Evolutionary conservation across 2,888 invertebrate species (phyloP).

Genomic region (Drosophila koepferae): DNA sequence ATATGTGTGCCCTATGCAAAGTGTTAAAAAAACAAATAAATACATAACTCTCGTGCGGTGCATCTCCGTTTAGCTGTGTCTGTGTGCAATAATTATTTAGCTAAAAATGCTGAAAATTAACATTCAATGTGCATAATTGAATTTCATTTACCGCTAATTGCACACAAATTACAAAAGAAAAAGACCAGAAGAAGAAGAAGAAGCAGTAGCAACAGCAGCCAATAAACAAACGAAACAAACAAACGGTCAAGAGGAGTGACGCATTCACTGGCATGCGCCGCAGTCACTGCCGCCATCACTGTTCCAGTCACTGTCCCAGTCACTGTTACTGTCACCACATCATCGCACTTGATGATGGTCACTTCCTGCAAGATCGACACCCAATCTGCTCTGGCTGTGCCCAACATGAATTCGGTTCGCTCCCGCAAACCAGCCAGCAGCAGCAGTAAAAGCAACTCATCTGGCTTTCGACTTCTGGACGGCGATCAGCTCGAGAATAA

Average conservation of each 20-base stretch:
- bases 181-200: background rate
- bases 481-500: slow-evolving; percentile 84
- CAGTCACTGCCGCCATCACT: slow-evolving; percentile 14
- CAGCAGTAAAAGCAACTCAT: slow-evolving; percentile 80
- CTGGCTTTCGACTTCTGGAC: slow-evolving; percentile 85
- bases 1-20: slow-evolving; percentile 62
- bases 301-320: slow-evolving; percentile 5
- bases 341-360: slow-evolving; percentile 80
- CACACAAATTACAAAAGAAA: slow-evolving; percentile 55
- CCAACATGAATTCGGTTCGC: slow-evolving; percentile 82
- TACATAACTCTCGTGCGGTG: slow-evolving; percentile 46
- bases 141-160: slow-evolving; percentile 78
- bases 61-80: background rate
- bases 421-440: slow-evolving; percentile 77
- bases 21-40: slow-evolving; percentile 50
- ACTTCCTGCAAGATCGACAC: slow-evolving; percentile 85
- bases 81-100: slow-evolving; percentile 57
- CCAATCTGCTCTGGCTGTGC: slow-evolving; percentile 79
- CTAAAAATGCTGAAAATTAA: slow-evolving; percentile 70
- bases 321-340: slow-evolving; percentile 11
- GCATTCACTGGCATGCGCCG: slow-evolving; percentile 37
- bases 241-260: slow-evolving; percentile 4
- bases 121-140: slow-evolving; percentile 77
- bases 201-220: slow-evolving; percentile 4
- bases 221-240: slow-evolving; percentile 15